Evolutionary conservation across 2,113 vertebrate species (phyloP).

Genomic region (Pyrgilauda ruficollis): DNA sequence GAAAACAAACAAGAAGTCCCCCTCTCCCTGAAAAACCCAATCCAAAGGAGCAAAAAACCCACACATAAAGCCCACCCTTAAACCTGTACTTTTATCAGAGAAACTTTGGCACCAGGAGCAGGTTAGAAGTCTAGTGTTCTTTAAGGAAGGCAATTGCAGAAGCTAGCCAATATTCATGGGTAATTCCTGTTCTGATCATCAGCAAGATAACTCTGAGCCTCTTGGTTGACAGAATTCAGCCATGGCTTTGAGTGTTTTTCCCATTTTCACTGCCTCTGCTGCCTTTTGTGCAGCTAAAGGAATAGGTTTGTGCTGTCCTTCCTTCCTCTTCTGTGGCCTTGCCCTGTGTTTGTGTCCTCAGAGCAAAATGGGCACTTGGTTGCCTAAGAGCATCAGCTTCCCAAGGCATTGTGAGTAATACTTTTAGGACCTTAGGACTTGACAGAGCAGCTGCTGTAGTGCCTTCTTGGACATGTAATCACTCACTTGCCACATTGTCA

Average conservation of each 20-base stretch:
- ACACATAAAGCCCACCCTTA: not conserved
- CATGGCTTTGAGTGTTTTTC: not conserved
- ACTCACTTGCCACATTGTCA: not conserved
- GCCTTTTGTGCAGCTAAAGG: not conserved
- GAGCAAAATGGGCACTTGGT: not conserved
- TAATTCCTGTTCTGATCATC: not conserved
- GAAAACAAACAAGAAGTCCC: not conserved
- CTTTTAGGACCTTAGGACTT: not conserved
- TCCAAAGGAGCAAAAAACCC: not conserved
- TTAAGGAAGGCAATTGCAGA: not conserved
- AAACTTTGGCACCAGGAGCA: not conserved
- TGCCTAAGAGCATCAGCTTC: not conserved
- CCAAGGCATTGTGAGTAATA: not conserved
- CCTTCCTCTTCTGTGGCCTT: not conserved
- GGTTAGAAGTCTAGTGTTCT: not conserved
- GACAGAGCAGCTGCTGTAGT: not conserved
- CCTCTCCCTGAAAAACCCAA: not conserved
- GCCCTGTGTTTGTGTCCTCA: not conserved
- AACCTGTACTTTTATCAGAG: not conserved
- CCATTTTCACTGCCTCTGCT: not conserved
- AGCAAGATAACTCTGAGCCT: not conserved
- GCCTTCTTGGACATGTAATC: accelerated
- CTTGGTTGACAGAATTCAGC: not conserved
- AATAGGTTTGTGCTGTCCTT: not conserved
- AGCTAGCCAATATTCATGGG: not conserved